Evolutionary conservation across 92 coral and sea anemone genomes (phyloP), one percentile per base, ranked within the genome.

Genomic region (Heteractis magnifica): DNA sequence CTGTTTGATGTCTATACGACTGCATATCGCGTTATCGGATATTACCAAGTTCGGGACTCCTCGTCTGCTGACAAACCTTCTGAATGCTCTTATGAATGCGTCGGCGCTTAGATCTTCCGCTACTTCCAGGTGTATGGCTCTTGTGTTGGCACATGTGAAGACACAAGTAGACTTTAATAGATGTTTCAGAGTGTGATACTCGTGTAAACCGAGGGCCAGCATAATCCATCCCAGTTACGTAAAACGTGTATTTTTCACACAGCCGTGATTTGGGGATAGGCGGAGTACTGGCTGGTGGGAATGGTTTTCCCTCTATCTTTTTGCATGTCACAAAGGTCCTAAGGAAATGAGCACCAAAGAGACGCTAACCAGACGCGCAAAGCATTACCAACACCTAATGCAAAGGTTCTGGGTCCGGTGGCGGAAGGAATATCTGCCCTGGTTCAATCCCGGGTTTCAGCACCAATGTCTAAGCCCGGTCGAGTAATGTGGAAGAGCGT

Each of bases 351-450:
- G 68, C 55, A 75, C 87, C 23, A 53, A 53, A 19, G 60, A 60
- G 49, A 15, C 44, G 60, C 87, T 76, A 15, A 74, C 82, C 65
- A 56, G 56, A 74, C 77, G 87, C 12, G n/a, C n/a, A n/a, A n/a
- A n/a, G n/a, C n/a, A 77, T 60, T 80, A 83, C 65, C 58, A 76
- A 62, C 77, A 76, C 23, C 51, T 79, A 49, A 79, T 85, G 64
- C 72, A 79, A 79, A 34, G 73, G 50, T 58, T 59, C 41, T 79
- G 75, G 65, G 65, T 58, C 18, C 65, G 65, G 11, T 58, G 65
- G 65, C 65, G 65, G 11, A 58, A 58, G 18, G 83, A 85, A 41
- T 85, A 23, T 65, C 71, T 85, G n/a, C n/a, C n/a, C n/a, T n/a
- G n/a, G n/a, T n/a, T n/a, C n/a, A n/a, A n/a, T n/a, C n/a, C n/a